These are phyloP conservation scores for Drosophila grimshawi DNA, from an alignment of 1,140 invertebrate genomes.

Conservation along the genomic window DNA sequence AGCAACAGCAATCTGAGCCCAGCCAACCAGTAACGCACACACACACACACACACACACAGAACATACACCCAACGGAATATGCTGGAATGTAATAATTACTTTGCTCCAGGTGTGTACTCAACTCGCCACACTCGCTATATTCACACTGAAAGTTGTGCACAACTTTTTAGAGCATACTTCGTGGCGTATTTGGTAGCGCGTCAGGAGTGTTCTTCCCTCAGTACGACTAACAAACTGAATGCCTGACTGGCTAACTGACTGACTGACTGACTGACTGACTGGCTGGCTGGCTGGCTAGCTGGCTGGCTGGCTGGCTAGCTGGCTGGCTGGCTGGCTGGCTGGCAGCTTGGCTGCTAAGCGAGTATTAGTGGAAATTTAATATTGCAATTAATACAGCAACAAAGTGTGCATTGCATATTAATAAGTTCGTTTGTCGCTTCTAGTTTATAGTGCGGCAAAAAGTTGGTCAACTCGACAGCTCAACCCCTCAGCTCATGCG, in stretches of 20 bases:
- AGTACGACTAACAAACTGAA: slow-evolving; percentile 11
- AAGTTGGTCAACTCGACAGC: slow-evolving; percentile 43
- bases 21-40: slow-evolving; percentile 30
- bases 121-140: slow-evolving; percentile 16
- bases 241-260: background rate
- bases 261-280: too few relatives aligned
- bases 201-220: background rate
- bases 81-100: slow-evolving; percentile 53
- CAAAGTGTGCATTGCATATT: slow-evolving; percentile 83
- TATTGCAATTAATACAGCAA: slow-evolving; percentile 82
- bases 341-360: slow-evolving; percentile 56
- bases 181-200: slow-evolving; percentile 10
- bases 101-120: slow-evolving; percentile 26
- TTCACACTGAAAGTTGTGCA: slow-evolving; percentile 41
- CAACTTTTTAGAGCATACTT: slow-evolving; percentile 59
- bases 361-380: slow-evolving; percentile 83
- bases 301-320: slow-evolving; percentile 28
- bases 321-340: background rate
- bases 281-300: background rate
- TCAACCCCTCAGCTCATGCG: slow-evolving; percentile 26
- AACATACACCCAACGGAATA: background rate
- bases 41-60: slow-evolving; percentile 9
- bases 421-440: slow-evolving; percentile 75
- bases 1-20: slow-evolving; percentile 19
- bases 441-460: slow-evolving; percentile 52